Conservation (phyloP, 2,888 invertebrate species). For the Liopterus haemorrhoidalis region DNA sequence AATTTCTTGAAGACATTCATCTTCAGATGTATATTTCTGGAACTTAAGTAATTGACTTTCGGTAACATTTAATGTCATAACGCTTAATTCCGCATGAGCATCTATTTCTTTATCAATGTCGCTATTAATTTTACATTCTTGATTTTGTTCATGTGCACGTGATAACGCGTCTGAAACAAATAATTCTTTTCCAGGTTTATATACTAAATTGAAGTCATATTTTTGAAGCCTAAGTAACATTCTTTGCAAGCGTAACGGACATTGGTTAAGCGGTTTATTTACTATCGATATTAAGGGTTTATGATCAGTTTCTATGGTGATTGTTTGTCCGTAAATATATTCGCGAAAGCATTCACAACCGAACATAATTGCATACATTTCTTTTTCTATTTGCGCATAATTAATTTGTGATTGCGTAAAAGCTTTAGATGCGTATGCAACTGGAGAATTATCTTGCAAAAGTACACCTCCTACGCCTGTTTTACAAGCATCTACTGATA, state of each 20-base stretch:
- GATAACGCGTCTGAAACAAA: not conserved
- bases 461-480: slow-evolving; percentile 3
- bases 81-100: not conserved
- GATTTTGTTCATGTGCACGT: too few species aligned
- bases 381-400: slow-evolving; percentile 6
- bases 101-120: not conserved
- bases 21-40: too few species aligned
- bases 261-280: not conserved
- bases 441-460: slow-evolving; percentile 2
- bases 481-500: slow-evolving; percentile 9
- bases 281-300: not conserved
- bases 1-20: too few species aligned
- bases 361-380: slow-evolving; percentile 5
- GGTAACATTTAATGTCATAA: not conserved
- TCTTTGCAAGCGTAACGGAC: not conserved
- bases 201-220: not conserved
- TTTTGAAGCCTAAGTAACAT: not conserved
- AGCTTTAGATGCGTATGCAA: slow-evolving; percentile 1
- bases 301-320: slow-evolving; percentile 1
- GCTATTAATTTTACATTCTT: too few species aligned
- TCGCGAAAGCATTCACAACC: slow-evolving; percentile 5
- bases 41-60: not conserved
- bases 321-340: not conserved
- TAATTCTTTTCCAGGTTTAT: not conserved
- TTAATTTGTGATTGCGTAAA: slow-evolving; percentile 3